A percentile compares a stretch with the other conserved stretches of the same genome.
Evolutionary conservation across 2,113 vertebrate genomes (phyloP).

Genomic region (Eonycteris spelaea): DNA sequence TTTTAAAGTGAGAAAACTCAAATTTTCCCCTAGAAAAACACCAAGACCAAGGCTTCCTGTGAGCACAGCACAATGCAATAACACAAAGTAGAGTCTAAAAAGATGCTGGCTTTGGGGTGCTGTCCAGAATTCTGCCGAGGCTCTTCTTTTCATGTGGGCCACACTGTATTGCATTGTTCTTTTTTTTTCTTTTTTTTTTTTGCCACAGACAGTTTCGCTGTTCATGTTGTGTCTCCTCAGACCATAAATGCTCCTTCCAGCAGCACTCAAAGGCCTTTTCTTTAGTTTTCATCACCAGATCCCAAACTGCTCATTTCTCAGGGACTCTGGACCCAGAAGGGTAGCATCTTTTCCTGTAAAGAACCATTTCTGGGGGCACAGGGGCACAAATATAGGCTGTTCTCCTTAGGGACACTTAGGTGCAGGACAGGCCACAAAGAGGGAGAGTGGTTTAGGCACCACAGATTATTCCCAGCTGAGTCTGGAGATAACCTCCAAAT

Average conservation of each 20-base stretch:
- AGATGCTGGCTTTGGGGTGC: background rate
- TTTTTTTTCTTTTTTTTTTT: background rate
- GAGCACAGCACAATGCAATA: background rate
- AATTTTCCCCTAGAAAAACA: background rate
- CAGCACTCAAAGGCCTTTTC: background rate
- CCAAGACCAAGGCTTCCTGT: background rate
- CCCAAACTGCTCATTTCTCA: background rate
- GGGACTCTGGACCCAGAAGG: background rate
- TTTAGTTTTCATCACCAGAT: background rate
- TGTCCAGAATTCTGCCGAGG: background rate
- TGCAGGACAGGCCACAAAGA: background rate
- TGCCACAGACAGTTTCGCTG: background rate
- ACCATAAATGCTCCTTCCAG: background rate
- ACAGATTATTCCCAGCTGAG: background rate
- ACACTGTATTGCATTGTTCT: background rate
- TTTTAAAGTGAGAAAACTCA: constrained; percentile 16
- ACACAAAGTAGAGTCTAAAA: background rate
- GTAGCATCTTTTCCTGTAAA: background rate
- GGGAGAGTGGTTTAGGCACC: too few relatives aligned
- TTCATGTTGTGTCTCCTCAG: background rate
- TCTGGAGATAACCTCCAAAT: background rate
- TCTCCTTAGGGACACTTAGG: background rate
- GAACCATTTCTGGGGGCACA: background rate
- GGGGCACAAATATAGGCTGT: background rate
- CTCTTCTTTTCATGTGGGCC: background rate